These are phyloP conservation scores for Auanema sp. DNA, from an alignment of 2,888 invertebrate genomes.

Conservation along the genomic window DNA sequence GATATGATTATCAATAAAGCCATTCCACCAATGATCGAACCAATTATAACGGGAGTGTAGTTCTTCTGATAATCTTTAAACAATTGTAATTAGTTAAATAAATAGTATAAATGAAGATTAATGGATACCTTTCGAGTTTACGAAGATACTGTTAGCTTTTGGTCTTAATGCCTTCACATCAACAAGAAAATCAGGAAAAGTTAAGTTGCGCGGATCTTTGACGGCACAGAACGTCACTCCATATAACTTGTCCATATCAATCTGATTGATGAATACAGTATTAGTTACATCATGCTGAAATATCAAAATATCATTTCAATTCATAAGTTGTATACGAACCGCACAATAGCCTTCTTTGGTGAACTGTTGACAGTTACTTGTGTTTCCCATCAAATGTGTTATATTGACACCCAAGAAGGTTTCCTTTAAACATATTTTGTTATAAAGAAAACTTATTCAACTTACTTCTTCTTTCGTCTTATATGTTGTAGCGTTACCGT, in stretches of 20 bases:
- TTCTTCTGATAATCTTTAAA: constrained; percentile 14
- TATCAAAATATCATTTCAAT: constrained; percentile 18
- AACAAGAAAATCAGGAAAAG: constrained; percentile 42
- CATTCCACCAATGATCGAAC: constrained; percentile 24
- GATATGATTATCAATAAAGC: constrained; percentile 13
- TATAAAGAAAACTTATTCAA: neutral
- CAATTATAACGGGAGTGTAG: constrained; percentile 33
- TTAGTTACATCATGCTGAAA: constrained; percentile 15
- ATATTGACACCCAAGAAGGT: constrained; percentile 54
- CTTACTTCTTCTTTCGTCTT: constrained; percentile 40
- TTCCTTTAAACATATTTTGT: constrained; percentile 29
- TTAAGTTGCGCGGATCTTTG: constrained; percentile 46
- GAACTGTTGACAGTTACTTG: constrained; percentile 42
- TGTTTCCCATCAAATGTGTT: constrained; percentile 41
- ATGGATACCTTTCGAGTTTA: constrained; percentile 28
- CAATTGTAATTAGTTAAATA: too few species aligned
- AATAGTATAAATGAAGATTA: neutral
- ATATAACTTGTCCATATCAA: constrained; percentile 48
- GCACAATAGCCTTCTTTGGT: constrained; percentile 31
- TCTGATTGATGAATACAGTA: constrained; percentile 34
- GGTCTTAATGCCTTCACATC: constrained; percentile 29
- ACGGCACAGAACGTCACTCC: constrained; percentile 59
- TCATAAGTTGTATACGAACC: constrained; percentile 24
- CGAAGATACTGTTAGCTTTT: constrained; percentile 34
- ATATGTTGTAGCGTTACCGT: constrained; percentile 48